Evolutionary conservation across 1,140 invertebrate genomes (phyloP), one percentile per base, ranked within the genome.

Genomic region (Mya arenaria): DNA sequence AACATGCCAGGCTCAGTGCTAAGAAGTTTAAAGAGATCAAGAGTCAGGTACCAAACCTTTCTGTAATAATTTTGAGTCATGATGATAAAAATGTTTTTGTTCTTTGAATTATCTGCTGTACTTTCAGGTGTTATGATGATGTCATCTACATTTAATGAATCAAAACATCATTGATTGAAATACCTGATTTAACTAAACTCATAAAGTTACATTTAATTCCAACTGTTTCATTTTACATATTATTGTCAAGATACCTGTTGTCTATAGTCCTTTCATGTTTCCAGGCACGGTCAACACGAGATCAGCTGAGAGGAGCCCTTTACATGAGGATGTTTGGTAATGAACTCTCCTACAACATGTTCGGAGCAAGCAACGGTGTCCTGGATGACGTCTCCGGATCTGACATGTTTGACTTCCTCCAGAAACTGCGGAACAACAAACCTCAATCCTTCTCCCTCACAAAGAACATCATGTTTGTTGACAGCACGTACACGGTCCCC

Each of bases 401-500:
- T 19, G 75, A 86, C 25, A 72, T 81, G 30, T 86, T 90, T 3
- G 96, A 96, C 86, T 93, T 95, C 62, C 94, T 96, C 25, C 82
- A 88, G 68, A 88, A 86, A 63, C 68, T 92, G 41, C 80, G 83
- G 8, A 86, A 92, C 48, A 90, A 93, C 23, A 69, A 73, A 66
- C 36, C 41, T 19, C 88, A 93, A 1, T 84, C 91, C 34, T 87
- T 90, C 4, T 90, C 93, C 48, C 90, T 90, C 77, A 93, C 90
- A 17, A 92, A 96, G 91, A 95, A 96, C 0, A 94, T 95, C 0
- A 95, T 97, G 90, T 96, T 98, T 87, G 90, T 98, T n/a, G 97
- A 98, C 91, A 96, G 95, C 0, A 96, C 95, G 5, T 97, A 97
- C 88, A 95, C 96, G 8, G 94, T 97, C 4, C 97, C 97, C 0